Percentiles rank a stretch among this genome's conserved stretches.
Conservation (phyloP, 2,797 vertebrate species). For the Pseudochaenichthys georgianus region DNA sequence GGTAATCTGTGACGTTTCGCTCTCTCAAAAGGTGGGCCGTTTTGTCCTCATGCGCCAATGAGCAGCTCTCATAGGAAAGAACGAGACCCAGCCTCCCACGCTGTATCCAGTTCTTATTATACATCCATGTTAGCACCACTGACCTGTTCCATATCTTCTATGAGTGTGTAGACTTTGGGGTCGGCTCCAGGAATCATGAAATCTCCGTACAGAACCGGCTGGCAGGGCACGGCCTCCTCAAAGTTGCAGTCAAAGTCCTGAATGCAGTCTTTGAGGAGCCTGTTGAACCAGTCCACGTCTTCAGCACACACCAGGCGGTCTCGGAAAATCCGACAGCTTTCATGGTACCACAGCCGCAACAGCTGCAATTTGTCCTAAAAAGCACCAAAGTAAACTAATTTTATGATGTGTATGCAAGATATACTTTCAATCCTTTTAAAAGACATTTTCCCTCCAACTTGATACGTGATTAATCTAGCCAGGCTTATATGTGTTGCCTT, state of each 20-base stretch:
- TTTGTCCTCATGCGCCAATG: too few species aligned
- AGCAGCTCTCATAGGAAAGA: too few species aligned
- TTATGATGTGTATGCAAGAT: background rate
- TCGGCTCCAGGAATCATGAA: conserved; percentile 88
- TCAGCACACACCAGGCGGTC: conserved; percentile 90
- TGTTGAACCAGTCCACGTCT: conserved; percentile 90
- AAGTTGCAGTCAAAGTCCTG: conserved; percentile 85
- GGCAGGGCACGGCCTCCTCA: conserved; percentile 84
- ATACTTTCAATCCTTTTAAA: background rate
- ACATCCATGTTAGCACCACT: background rate
- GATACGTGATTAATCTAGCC: too few species aligned
- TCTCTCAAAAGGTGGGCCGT: too few species aligned
- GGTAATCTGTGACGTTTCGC: too few species aligned
- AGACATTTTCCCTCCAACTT: too few species aligned
- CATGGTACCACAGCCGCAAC: conserved; percentile 93
- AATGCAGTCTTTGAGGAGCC: conserved; percentile 85
- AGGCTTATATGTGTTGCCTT: too few species aligned
- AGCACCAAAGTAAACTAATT: background rate
- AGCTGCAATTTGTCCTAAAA: conserved; percentile 80
- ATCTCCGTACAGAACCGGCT: conserved; percentile 92
- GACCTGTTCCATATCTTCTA: conserved; percentile 87
- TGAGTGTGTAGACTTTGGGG: conserved; percentile 85
- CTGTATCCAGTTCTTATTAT: background rate
- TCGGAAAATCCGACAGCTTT: conserved; percentile 92
- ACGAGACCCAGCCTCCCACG: too few species aligned